Evolutionary conservation across 2,113 vertebrate genomes (phyloP).

Genomic region (Bothrops jararaca): DNA sequence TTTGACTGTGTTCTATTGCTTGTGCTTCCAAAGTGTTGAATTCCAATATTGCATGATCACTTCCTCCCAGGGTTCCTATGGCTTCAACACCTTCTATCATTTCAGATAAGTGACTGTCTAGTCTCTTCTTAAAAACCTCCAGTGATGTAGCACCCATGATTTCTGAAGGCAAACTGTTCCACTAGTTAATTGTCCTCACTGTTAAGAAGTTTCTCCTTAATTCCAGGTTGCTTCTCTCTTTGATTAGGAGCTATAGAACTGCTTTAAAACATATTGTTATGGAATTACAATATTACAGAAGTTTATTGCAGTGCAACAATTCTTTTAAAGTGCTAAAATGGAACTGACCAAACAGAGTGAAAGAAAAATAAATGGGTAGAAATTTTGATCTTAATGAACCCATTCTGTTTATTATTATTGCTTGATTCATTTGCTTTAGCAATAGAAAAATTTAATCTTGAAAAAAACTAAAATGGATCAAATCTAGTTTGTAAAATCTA

Average conservation of each 20-base stretch:
- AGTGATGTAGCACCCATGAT: too few relatives aligned
- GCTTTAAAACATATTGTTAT: background rate
- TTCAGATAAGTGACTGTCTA: too few relatives aligned
- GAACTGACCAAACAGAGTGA: background rate
- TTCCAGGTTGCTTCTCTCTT: too few relatives aligned
- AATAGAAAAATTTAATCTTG: background rate
- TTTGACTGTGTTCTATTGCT: too few relatives aligned
- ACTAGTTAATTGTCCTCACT: too few relatives aligned
- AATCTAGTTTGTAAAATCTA: background rate
- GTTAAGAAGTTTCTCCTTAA: too few relatives aligned
- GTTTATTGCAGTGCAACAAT: background rate
- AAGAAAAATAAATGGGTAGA: background rate
- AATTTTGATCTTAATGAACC: background rate
- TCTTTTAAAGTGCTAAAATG: background rate
- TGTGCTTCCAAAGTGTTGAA: too few relatives aligned
- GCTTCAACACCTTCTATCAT: too few relatives aligned
- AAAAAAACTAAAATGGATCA: background rate
- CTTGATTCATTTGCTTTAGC: background rate
- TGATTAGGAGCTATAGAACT: background rate
- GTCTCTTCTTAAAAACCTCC: too few relatives aligned
- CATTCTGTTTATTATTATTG: background rate
- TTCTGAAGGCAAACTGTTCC: too few relatives aligned
- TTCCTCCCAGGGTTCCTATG: too few relatives aligned
- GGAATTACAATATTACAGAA: slow-evolving; percentile 2
- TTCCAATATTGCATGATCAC: too few relatives aligned